Evolutionary conservation across 2,113 vertebrate genomes (phyloP).

Genomic region (Callorhinus ursinus): DNA sequence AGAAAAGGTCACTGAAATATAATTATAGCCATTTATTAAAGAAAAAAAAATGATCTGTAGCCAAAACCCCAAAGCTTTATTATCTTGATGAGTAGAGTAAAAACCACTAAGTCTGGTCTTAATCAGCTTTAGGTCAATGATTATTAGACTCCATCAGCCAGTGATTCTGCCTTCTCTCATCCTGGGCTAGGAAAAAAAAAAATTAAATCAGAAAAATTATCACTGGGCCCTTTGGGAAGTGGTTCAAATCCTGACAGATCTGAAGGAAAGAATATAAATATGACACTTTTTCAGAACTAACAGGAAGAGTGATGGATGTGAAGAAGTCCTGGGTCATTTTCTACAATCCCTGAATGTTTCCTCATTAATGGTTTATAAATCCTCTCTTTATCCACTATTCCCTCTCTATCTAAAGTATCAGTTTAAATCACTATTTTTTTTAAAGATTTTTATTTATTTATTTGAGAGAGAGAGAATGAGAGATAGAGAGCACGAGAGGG

Average conservation of each 20-base stretch:
- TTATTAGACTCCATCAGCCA: neutral
- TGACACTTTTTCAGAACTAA: neutral
- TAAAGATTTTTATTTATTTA: too few species aligned
- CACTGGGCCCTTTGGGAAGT: neutral
- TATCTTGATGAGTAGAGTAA: neutral
- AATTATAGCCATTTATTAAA: constrained; percentile 32
- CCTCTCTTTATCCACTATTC: neutral
- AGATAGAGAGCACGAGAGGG: too few species aligned
- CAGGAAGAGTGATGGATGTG: too few species aligned
- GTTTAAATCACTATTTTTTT: neutral
- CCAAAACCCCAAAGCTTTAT: neutral
- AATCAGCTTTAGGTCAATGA: neutral
- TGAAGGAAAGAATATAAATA: neutral
- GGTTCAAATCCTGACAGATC: neutral
- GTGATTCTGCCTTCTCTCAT: neutral
- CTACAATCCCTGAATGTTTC: neutral
- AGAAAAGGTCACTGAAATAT: constrained; percentile 47
- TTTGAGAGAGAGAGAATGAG: too few species aligned
- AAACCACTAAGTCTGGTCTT: neutral
- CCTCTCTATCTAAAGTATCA: neutral
- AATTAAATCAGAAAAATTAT: neutral
- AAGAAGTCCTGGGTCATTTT: neutral
- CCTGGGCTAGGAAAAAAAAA: neutral
- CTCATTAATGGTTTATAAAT: neutral
- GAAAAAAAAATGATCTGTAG: neutral